phyloP scores from a whole-genome alignment of 2,113 vertebrate genomes.

The Solea solea region DNA sequence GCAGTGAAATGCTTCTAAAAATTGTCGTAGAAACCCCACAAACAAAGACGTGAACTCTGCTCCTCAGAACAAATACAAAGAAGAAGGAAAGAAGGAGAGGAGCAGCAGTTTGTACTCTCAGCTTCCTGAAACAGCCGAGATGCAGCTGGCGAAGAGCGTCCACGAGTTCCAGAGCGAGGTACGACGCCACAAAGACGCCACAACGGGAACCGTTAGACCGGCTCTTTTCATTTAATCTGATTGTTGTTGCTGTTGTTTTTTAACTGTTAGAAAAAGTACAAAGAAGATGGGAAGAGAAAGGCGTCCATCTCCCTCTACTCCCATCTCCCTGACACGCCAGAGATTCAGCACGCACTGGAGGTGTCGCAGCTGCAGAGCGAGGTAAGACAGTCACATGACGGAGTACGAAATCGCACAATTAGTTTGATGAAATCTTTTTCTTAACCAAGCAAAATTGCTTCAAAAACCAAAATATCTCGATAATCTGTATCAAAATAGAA shows the following conservation, averaged over 20 bases:
- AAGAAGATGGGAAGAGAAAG: slow-evolving; percentile 83
- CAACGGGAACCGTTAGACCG: background rate
- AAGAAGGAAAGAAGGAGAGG: slow-evolving; percentile 66
- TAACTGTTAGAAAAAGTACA: slow-evolving; percentile 77
- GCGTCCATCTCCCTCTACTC: slow-evolving; percentile 87
- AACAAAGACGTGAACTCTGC: background rate
- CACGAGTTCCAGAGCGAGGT: slow-evolving; percentile 72
- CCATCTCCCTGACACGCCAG: slow-evolving; percentile 89
- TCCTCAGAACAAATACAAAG: slow-evolving; percentile 75
- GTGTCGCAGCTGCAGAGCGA: slow-evolving; percentile 88
- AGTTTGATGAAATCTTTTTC: too few relatives aligned
- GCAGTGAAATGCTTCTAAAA: too few relatives aligned
- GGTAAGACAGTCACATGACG: slow-evolving; percentile 67
- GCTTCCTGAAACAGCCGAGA: slow-evolving; percentile 71
- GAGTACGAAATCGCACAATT: too few relatives aligned
- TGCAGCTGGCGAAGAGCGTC: slow-evolving; percentile 58
- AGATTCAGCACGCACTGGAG: slow-evolving; percentile 89
- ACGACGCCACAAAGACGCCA: too few relatives aligned
- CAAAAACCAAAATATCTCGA: too few relatives aligned
- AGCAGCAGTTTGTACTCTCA: slow-evolving; percentile 70
- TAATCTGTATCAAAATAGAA: too few relatives aligned
- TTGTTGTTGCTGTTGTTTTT: background rate
- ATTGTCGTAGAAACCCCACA: too few relatives aligned
- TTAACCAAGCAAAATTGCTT: too few relatives aligned
- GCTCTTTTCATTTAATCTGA: background rate